These are phyloP conservation scores for Threskiornis aethiopicus DNA, from an alignment of 2,797 vertebrate genomes.

Conservation along the genomic window DNA sequence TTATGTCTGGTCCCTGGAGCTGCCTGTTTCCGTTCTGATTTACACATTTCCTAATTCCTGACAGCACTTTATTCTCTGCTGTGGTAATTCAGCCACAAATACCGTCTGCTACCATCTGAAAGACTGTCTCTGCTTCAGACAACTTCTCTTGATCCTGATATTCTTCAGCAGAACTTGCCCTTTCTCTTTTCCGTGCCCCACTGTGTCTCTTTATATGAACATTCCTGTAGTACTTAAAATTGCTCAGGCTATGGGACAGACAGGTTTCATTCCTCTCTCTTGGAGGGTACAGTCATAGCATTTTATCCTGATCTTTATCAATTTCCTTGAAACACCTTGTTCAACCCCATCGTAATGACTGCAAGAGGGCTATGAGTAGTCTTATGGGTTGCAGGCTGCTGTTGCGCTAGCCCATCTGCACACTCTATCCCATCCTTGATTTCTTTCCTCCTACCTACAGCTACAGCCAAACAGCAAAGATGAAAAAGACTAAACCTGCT, in stretches of 20 bases:
- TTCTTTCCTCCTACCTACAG: neutral
- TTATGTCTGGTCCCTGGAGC: neutral
- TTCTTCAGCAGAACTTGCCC: neutral
- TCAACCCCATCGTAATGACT: neutral
- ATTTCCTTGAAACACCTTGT: neutral
- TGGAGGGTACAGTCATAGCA: neutral
- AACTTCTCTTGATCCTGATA: neutral
- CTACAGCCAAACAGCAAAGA: neutral
- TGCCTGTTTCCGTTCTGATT: neutral
- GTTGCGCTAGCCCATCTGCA: neutral
- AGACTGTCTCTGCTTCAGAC: neutral
- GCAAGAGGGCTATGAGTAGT: neutral
- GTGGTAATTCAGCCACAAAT: neutral
- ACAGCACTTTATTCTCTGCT: neutral
- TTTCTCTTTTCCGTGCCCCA: neutral
- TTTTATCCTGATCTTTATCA: neutral
- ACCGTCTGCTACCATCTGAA: neutral
- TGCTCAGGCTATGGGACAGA: neutral
- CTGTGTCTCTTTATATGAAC: neutral
- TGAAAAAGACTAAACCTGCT: neutral
- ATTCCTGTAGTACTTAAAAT: neutral
- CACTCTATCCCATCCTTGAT: neutral
- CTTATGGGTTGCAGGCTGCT: neutral
- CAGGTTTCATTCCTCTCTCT: neutral
- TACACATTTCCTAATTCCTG: neutral